These are phyloP conservation scores for Nomada ferruginata DNA, from an alignment of 2,888 invertebrate genomes.

Conservation along the genomic window DNA sequence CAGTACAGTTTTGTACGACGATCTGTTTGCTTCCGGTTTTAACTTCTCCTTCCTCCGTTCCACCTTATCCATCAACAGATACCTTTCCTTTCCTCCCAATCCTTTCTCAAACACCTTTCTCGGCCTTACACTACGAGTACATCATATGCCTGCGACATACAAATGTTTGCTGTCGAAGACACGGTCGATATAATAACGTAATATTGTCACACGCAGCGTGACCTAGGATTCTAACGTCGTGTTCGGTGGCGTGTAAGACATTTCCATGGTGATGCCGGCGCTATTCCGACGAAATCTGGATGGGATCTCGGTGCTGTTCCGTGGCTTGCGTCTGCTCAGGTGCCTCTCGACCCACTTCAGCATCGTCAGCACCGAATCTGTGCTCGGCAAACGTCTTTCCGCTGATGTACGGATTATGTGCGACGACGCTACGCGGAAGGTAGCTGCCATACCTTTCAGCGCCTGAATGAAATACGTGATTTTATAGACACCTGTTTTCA, in stretches of 20 bases:
- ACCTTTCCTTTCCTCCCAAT: neutral
- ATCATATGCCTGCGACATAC: constrained; percentile 48
- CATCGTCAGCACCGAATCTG: constrained; percentile 95
- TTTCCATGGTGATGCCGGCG: constrained; percentile 92
- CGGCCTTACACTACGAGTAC: constrained; percentile 58
- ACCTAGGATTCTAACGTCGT: constrained; percentile 69
- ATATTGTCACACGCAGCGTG: constrained; percentile 18
- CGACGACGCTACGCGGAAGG: constrained; percentile 94
- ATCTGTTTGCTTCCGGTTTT: constrained; percentile 4
- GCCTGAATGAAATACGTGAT: constrained; percentile 86
- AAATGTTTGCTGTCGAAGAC: constrained; percentile 31
- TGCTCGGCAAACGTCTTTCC: constrained; percentile 93
- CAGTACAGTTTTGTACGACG: constrained; percentile 17
- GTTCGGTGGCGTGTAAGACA: constrained; percentile 87
- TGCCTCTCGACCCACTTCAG: constrained; percentile 96
- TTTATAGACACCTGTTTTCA: neutral
- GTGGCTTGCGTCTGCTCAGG: constrained; percentile 91
- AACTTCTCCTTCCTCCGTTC: neutral
- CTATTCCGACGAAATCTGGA: constrained; percentile 85
- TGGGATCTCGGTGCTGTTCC: constrained; percentile 81
- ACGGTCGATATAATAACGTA: constrained; percentile 43
- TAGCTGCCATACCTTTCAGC: constrained; percentile 96
- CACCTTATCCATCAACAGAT: constrained; percentile 22
- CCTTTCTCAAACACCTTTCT: constrained; percentile 11
- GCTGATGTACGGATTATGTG: constrained; percentile 94